A percentile compares a stretch with the other conserved stretches of the same genome.
Conservation (phyloP, 2,113 vertebrate genomes). For the Dunckerocampus dactyliophorus region DNA sequence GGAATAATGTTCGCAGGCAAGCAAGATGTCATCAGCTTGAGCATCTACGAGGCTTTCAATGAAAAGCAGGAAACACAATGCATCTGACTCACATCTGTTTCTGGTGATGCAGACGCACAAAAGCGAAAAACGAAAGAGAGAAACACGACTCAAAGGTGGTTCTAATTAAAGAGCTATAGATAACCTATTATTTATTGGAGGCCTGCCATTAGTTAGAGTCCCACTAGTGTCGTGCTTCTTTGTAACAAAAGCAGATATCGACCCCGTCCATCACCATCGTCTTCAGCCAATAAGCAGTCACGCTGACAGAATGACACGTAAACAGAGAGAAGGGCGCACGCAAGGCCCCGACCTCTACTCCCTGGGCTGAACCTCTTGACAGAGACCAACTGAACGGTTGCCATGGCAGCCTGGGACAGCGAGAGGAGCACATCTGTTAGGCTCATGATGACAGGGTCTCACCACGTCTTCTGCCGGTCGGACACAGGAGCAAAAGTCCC, state of each 20-base stretch:
- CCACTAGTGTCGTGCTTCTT: conserved; percentile 59
- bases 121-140: conserved; percentile 49
- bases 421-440: conserved; percentile 68
- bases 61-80: conserved; percentile 64
- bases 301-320: conserved; percentile 59
- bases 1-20: conserved; percentile 68
- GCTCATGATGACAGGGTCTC: conserved; percentile 63
- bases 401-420: conserved; percentile 61
- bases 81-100: conserved; percentile 73
- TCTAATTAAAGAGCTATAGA: conserved; percentile 72
- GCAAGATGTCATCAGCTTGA: conserved; percentile 69
- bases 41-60: conserved; percentile 57
- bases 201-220: conserved; percentile 63
- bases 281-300: conserved; percentile 51
- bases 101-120: conserved; percentile 64
- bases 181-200: conserved; percentile 67
- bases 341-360: conserved; percentile 47
- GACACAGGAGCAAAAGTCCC: conserved; percentile 35
- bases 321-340: conserved; percentile 57
- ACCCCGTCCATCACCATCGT: conserved; percentile 61
- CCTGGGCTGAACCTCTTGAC: conserved; percentile 33
- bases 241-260: conserved; percentile 66
- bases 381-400: conserved; percentile 45
- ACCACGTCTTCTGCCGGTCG: conserved; percentile 33
- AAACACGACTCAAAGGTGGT: conserved; percentile 63